Evolutionary conservation across 1,140 invertebrate genomes (phyloP).

Genomic region (Penaeus indicus): DNA sequence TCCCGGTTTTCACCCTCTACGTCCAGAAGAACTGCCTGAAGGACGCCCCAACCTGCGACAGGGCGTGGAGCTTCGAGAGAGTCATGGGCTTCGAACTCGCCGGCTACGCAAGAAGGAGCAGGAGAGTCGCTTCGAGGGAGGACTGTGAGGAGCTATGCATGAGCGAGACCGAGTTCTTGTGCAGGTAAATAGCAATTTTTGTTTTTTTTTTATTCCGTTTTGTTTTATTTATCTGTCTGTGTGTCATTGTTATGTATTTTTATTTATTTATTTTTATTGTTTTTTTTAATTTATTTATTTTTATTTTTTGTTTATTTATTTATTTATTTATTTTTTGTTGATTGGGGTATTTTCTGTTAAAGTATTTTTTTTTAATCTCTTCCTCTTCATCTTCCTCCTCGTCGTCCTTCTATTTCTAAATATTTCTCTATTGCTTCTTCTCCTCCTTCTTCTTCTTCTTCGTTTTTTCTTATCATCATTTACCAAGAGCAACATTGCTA

Average conservation of each 20-base stretch:
- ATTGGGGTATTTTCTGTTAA: too few species aligned
- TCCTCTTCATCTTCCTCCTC: too few species aligned
- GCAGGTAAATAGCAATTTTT: slow-evolving; percentile 69
- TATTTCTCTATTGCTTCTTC: too few species aligned
- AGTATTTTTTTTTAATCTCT: too few species aligned
- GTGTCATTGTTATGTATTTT: neutral
- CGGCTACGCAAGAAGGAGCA: slow-evolving; percentile 67
- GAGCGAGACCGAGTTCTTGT: slow-evolving; percentile 71
- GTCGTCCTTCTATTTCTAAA: too few species aligned
- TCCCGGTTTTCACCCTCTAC: slow-evolving; percentile 75
- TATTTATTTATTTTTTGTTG: too few species aligned
- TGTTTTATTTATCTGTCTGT: neutral
- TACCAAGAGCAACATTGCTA: too few species aligned
- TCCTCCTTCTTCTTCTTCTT: too few species aligned
- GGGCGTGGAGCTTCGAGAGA: slow-evolving; percentile 73
- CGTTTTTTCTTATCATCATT: too few species aligned
- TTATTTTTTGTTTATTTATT: too few species aligned
- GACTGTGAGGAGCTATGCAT: slow-evolving; percentile 73
- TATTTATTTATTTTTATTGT: too few species aligned
- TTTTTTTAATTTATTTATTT: neutral
- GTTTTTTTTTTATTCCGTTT: neutral
- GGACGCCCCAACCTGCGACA: slow-evolving; percentile 67
- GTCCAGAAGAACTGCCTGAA: slow-evolving; percentile 73
- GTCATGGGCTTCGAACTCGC: slow-evolving; percentile 69
- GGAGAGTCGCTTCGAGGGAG: slow-evolving; percentile 68